These are phyloP conservation scores for Carcina quercana DNA, from an alignment of 2,888 invertebrate genomes.

Conservation along the genomic window DNA sequence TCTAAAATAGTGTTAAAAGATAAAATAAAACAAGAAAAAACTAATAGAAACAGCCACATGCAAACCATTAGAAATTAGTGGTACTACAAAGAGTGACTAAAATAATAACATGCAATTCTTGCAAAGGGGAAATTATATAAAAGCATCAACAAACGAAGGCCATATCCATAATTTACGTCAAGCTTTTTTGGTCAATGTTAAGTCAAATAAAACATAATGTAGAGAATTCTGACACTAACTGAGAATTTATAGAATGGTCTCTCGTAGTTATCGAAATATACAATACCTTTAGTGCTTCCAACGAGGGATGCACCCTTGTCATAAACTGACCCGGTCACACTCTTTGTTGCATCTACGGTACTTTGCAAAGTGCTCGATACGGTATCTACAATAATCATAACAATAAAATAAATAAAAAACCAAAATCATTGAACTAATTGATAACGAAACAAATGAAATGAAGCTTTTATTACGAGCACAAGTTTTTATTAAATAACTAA, in stretches of 20 bases:
- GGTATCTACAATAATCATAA: slow-evolving; percentile 38
- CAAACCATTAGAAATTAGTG: slow-evolving; percentile 21
- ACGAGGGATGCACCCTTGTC: slow-evolving; percentile 36
- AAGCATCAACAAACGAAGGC: no score
- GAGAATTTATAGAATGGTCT: background rate
- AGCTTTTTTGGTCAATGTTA: no score
- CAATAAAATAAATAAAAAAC: slow-evolving; percentile 10
- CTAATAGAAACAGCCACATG: slow-evolving; percentile 26
- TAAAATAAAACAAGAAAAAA: slow-evolving; percentile 22
- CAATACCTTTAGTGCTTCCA: slow-evolving; percentile 30
- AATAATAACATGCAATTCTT: no score
- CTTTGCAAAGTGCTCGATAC: slow-evolving; percentile 29
- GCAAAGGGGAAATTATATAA: no score
- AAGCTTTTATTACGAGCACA: background rate
- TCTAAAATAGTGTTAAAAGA: no score
- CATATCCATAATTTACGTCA: no score
- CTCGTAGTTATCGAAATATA: no score
- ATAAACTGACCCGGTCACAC: slow-evolving; percentile 32
- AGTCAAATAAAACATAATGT: no score
- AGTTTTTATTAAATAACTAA: no score
- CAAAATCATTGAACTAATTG: background rate
- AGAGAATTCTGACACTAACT: no score
- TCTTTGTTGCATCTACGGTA: slow-evolving; percentile 41
- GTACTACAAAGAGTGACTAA: background rate
- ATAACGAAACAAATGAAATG: background rate